Evolutionary conservation across 64 coral and sea anemone species (phyloP).

Genomic region (Montipora efflorescens): DNA sequence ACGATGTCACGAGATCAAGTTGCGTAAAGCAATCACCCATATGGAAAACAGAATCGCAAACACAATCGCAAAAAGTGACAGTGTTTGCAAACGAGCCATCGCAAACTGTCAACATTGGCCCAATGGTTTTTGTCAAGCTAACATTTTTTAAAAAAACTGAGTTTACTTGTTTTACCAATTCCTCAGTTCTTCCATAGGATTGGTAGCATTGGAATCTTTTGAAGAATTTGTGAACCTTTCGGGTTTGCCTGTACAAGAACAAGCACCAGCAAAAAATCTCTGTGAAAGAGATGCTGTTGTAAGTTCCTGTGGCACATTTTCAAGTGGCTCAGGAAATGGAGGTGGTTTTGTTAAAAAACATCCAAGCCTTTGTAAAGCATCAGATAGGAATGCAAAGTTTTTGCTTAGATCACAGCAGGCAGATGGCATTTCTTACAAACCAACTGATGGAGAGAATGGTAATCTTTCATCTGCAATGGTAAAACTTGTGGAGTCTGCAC

Average conservation of each 20-base stretch:
- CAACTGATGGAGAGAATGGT: not conserved
- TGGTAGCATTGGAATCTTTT: constrained; percentile 13
- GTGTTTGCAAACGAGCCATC: too few relatives aligned
- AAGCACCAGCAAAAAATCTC: not conserved
- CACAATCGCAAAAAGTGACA: too few relatives aligned
- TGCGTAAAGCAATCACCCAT: too few relatives aligned
- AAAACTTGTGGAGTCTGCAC: constrained; percentile 65
- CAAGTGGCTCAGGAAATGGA: not conserved
- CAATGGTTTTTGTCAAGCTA: too few relatives aligned
- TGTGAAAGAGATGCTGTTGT: not conserved
- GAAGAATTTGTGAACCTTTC: constrained; percentile 10
- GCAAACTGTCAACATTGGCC: too few relatives aligned
- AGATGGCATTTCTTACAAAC: not conserved
- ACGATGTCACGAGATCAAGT: too few relatives aligned
- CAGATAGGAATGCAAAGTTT: not conserved
- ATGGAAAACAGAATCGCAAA: too few relatives aligned
- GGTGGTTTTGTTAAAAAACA: not conserved
- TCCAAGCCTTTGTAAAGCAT: constrained; percentile 8
- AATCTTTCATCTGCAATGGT: not conserved
- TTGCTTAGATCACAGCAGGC: not conserved
- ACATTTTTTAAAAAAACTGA: not conserved
- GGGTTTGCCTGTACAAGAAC: not conserved
- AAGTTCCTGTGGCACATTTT: not conserved
- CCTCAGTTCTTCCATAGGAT: not conserved
- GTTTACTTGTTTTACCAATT: not conserved